These are phyloP conservation scores for Pteria penguin DNA, from an alignment of 2,888 invertebrate genomes.

Conservation along the genomic window DNA sequence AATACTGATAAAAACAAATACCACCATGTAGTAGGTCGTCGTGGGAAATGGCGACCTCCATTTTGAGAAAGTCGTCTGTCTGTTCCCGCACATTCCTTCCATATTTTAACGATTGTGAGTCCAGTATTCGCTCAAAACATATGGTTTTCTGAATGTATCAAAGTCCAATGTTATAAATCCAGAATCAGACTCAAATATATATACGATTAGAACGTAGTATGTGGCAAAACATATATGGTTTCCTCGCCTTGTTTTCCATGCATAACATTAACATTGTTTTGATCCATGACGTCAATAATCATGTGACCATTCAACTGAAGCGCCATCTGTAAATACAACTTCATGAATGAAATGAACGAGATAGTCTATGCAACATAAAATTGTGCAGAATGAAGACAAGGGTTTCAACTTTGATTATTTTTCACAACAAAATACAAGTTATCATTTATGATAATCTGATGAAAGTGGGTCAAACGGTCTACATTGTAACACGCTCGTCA, in stretches of 20 bases:
- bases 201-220: too few species aligned
- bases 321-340: constrained; percentile 45
- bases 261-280: constrained; percentile 51
- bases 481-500: too few species aligned
- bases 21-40: constrained; percentile 26
- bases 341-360: constrained; percentile 33
- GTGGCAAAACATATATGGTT: constrained; percentile 23
- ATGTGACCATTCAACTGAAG: constrained; percentile 34
- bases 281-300: constrained; percentile 42
- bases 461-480: too few species aligned
- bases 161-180: too few species aligned
- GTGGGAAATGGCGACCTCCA: constrained; percentile 40
- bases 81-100: constrained; percentile 2
- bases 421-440: too few species aligned
- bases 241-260: constrained; percentile 7
- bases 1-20: constrained; percentile 23
- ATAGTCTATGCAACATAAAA: too few species aligned
- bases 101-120: background rate
- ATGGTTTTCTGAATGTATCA: too few species aligned
- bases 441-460: too few species aligned
- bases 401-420: too few species aligned
- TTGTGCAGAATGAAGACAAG: too few species aligned
- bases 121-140: too few species aligned
- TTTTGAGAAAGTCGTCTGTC: constrained; percentile 27
- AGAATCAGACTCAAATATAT: too few species aligned